Evolutionary conservation across 2,888 invertebrate species (phyloP).

Genomic region (Prosapia bicincta): DNA sequence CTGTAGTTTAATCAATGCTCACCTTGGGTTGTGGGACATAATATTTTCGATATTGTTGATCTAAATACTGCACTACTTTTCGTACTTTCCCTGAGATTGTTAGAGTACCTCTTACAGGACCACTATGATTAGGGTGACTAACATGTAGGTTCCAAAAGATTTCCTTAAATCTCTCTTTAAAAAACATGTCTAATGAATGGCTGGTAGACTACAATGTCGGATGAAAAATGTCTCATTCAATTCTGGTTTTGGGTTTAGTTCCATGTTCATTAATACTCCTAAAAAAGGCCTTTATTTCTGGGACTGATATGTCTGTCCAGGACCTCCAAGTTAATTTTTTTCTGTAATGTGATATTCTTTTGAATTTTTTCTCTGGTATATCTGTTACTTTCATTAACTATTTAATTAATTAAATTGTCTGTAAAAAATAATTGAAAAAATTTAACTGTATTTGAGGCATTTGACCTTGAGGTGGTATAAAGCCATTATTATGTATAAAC

Average conservation of each 20-base stretch:
- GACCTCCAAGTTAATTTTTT: not conserved
- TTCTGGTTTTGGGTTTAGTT: not conserved
- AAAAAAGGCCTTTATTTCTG: not conserved
- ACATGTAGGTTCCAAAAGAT: slow-evolving; percentile 2
- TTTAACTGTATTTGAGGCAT: not conserved
- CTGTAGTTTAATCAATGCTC: not conserved
- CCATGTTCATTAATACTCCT: not conserved
- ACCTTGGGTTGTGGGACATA: not conserved
- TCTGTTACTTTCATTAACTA: not conserved
- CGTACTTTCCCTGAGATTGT: not conserved
- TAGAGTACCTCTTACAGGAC: not conserved
- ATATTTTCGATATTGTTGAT: not conserved
- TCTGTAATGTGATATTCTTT: not conserved
- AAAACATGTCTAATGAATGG: not conserved
- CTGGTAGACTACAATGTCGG: not conserved
- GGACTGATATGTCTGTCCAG: not conserved
- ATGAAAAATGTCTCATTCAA: too few relatives aligned
- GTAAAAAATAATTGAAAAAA: not conserved
- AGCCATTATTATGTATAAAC: not conserved
- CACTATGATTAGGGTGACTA: not conserved
- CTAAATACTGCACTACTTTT: not conserved
- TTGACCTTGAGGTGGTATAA: not conserved
- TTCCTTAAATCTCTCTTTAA: not conserved
- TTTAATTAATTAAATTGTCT: not conserved
- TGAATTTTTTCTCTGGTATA: not conserved